Base-by-base conservation (phyloP, 2,888 invertebrate species). In the Diaprepes abbreviatus region DNA sequence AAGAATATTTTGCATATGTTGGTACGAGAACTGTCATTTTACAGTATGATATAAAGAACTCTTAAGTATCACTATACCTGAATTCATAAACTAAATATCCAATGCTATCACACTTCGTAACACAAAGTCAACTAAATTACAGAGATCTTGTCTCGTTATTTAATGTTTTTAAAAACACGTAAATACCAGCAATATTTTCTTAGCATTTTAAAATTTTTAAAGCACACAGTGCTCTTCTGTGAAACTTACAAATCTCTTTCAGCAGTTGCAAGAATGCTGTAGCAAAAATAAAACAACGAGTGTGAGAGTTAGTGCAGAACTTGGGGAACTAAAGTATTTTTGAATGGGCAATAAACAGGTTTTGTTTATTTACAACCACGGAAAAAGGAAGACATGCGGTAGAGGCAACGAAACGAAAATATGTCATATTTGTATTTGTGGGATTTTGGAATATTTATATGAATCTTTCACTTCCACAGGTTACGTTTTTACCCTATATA, bases 281-380 rank as follows among this genome's bases (percentile, higher is more conserved):
- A 12, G 12, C 12, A 12, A 12, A 28, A 48, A 24, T 48, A 24
- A 24, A 48, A 28, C 48, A 2, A 28, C 24, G 24, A 6, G 9
- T 19, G 19, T n/a, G 19, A 12, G 48, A 48, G 3, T 12, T 48
- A 48, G 48, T 48, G 24, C 48, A 7, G 12, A 24, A 48, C 14
- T 48, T 14, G 9, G 17, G 17, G 9, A 43, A 19, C 24, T 17
- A 17, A 17, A 48, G 24, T 28, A 28, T 24, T 48, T 48, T 28
- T 24, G 17, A 28, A 24, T 24, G 24, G 24, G 24, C 24, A 24
- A 48, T 48, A 48, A 48, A 48, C 24, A 48, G 12, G 48, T 48
- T 48, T 48, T 48, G 24, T 48, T 48, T 48, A 24, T 48, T 48
- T 48, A 24, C 24, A 48, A 24, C 48, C 48, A 5, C 24, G 21